Conservation (phyloP, 1,140 invertebrate genomes). For the Aphelenchoides fujianensis region DNA sequence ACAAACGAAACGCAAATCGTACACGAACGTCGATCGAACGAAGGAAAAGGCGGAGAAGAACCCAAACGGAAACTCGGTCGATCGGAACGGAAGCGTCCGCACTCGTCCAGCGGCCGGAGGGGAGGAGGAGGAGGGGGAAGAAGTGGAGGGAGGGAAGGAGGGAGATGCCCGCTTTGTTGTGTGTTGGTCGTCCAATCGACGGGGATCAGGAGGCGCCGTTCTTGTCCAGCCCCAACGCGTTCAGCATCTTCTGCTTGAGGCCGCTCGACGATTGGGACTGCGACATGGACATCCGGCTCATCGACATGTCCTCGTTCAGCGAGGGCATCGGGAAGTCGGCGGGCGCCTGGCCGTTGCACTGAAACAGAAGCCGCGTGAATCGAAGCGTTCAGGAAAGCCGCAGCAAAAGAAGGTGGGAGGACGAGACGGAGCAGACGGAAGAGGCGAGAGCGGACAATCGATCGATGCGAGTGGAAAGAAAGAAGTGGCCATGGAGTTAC, state of each 20-base stretch:
- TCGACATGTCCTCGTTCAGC: conserved; percentile 20
- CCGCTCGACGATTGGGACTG: conserved; percentile 44
- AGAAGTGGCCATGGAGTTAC: background rate
- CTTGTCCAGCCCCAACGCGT: conserved; percentile 36
- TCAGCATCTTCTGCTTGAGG: conserved; percentile 38
- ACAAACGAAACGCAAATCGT: too few relatives aligned
- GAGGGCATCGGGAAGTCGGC: conserved; percentile 17
- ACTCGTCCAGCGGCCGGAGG: too few relatives aligned
- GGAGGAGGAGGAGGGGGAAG: too few relatives aligned
- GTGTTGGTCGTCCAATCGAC: too few relatives aligned
- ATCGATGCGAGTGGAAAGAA: background rate
- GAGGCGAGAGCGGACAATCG: background rate
- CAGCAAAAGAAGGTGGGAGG: background rate
- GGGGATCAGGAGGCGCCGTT: conserved; percentile 15
- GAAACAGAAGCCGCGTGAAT: conserved; percentile 12
- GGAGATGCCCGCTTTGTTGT: background rate
- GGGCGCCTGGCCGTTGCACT: conserved; percentile 2
- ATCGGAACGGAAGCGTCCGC: too few relatives aligned
- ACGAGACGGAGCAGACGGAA: background rate
- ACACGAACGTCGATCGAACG: too few relatives aligned
- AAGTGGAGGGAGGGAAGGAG: too few relatives aligned
- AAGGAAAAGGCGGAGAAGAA: too few relatives aligned
- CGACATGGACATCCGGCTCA: conserved; percentile 33
- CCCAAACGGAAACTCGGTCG: background rate
- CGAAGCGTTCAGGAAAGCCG: conserved; percentile 14